Evolutionary conservation across 2,888 invertebrate species (phyloP), one percentile per base, ranked within the genome.

Genomic region (Scrobipalpa costella): DNA sequence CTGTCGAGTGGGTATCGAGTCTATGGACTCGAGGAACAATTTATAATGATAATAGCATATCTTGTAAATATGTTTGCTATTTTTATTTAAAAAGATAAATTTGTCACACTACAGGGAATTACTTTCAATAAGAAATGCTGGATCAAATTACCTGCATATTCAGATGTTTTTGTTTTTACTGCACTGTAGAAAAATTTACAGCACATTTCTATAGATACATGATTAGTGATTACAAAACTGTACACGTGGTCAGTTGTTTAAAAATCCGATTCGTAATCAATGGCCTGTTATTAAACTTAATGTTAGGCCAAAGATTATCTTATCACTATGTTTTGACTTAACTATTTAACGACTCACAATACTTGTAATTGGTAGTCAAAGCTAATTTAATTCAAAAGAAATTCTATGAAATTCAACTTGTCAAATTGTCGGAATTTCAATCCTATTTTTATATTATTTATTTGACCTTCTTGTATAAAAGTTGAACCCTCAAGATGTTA

Each of bases 391-490:
- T 13, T 19, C 7, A 11, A 19, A 13, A 21, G 13, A 19, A 52
- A 52, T 9, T 21, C 5, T 52, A 21, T 7, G 21, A 27, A 13
- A 52, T 52, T 52, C 50, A 52, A 5, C 5, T 7, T 44, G 3
- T 7, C 44, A n/a, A 44, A 7, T n/a, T n/a, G 3, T 15, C 44
- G 7, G n/a, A 44, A 44, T n/a, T 44, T 44, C 15, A 27, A n/a
- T 15, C 44, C 44, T n/a, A 44, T n/a, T n/a, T n/a, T n/a, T n/a
- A 44, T 5, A 44, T 44, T 44, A 44, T 44, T 44, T 44, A 44
- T 44, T 44, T 44, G 44, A 44, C 21, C 21, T 52, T 13, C 50
- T 52, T 52, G 50, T 52, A 49, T 17, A 21, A 38, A 49, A 17
- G 49, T 13, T 52, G 21, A 52, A 19, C 50, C 27, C 21, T 6